Percentiles rank a stretch among this genome's conserved stretches.
Conservation (phyloP, 2,113 vertebrate species). For the Scomber japonicus region DNA sequence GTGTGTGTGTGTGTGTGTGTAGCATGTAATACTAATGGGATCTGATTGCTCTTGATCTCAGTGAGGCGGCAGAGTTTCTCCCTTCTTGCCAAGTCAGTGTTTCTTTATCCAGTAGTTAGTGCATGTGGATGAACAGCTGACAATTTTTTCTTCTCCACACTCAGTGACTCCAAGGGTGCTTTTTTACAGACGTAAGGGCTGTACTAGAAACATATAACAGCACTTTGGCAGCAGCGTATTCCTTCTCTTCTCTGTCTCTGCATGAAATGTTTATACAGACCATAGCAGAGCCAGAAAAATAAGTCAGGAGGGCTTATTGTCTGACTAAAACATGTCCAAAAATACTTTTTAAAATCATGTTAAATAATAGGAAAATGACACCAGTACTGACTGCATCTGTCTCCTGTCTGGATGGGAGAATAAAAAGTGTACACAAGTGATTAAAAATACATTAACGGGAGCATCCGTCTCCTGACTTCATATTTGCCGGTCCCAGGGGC, state of each 20-base stretch:
- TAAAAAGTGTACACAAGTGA: slow-evolving; percentile 64
- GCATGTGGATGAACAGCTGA: slow-evolving; percentile 48
- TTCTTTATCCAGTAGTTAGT: slow-evolving; percentile 32
- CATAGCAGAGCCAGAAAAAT: slow-evolving; percentile 7
- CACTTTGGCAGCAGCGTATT: slow-evolving; percentile 32
- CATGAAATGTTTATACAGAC: slow-evolving; percentile 30
- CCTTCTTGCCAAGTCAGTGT: slow-evolving; percentile 37
- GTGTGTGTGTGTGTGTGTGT: slow-evolving; percentile 4
- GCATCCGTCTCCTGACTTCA: slow-evolving; percentile 53
- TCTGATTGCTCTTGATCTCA: slow-evolving; percentile 45
- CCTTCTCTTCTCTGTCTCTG: slow-evolving; percentile 22
- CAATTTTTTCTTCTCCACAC: not conserved
- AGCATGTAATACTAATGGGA: slow-evolving; percentile 53
- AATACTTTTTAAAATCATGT: slow-evolving; percentile 28
- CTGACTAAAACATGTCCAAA: slow-evolving; percentile 23
- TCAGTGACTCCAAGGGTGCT: not conserved
- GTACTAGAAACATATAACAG: slow-evolving; percentile 15
- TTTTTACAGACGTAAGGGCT: slow-evolving; percentile 5
- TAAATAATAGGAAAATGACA: slow-evolving; percentile 46
- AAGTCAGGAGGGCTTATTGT: slow-evolving; percentile 2
- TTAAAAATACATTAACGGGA: slow-evolving; percentile 72
- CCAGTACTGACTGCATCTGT: slow-evolving; percentile 26
- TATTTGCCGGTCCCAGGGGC: slow-evolving; percentile 50
- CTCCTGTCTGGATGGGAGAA: slow-evolving; percentile 47
- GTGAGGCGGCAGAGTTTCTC: slow-evolving; percentile 31